Evolutionary conservation across 2,113 vertebrate genomes (phyloP), one percentile per base, ranked within the genome.

Genomic region (Caranx ignobilis): DNA sequence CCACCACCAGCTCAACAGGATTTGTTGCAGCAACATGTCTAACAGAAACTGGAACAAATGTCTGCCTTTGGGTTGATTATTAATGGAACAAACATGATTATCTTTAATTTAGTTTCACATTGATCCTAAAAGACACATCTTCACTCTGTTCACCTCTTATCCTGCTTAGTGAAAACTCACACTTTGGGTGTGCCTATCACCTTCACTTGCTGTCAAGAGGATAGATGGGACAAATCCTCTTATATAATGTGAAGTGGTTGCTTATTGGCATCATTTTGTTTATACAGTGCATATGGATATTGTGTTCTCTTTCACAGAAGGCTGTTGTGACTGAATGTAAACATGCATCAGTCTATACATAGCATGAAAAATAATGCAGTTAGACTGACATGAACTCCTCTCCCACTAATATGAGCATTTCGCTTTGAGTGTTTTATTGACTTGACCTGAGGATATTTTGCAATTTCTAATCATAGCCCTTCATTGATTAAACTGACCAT

Each of bases 241-340:
- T 76, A 76, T 37, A 41, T 73, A 77, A 73, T 47, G 41, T 65
- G 10, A 5, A 68, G 31, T 19, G 50, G 12, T 71, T 75, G 61
- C 47, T 66, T 55, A 66, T 75, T 55, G 47, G 11, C 48, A 31
- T 45, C 0, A 21, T 45, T 48, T 34, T 57, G 37, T 50, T 9
- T 34, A 16, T 18, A 35, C 31, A 43, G n/a, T 34, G 2, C 34
- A 55, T 55, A 18, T 12, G 35, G 55, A 50, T 6, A 31, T 32
- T 35, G 45, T 39, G 52, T 47, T 37, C 10, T 48, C 3, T 45
- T 45, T 19, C 31, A 26, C 3, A 39, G 32, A n/a, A 37, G 16
- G 19, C 32, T n/a, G 26, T 18, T 1, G n/a, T 52, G 15, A 43
- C 18, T 26, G 5, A 10, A 16, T 5, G 37, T 41, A 10, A 10